Conservation (phyloP, 2,888 invertebrate species). For the Spodoptera littoralis region DNA sequence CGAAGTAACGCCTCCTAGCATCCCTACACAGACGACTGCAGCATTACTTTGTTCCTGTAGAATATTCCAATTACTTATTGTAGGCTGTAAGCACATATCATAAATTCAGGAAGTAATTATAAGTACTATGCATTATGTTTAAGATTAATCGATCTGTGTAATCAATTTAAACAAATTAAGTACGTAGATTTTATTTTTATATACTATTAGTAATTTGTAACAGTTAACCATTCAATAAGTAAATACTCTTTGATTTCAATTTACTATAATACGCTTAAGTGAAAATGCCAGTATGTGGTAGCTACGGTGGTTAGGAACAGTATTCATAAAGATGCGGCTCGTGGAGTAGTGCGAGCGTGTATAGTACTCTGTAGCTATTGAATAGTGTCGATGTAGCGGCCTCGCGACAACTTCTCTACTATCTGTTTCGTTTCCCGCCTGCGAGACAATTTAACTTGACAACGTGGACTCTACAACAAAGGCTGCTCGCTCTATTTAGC, state of each 20-base stretch:
- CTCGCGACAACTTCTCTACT: constrained; percentile 83
- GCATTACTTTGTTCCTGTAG: constrained; percentile 3
- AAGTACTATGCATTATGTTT: no score
- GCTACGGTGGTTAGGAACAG: constrained; percentile 36
- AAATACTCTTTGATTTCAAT: not conserved
- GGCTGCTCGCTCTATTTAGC: constrained; percentile 82
- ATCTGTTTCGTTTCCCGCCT: constrained; percentile 86
- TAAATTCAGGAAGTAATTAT: no score
- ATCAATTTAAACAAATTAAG: no score
- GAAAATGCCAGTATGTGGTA: constrained; percentile 19
- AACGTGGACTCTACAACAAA: constrained; percentile 83
- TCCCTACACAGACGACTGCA: no score
- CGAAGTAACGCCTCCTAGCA: no score
- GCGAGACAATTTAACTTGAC: constrained; percentile 88
- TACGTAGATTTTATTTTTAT: no score
- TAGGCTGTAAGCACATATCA: no score
- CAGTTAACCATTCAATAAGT: no score
- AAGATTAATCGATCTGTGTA: no score
- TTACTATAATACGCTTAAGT: not conserved
- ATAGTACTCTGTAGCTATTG: constrained; percentile 67
- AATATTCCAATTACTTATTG: no score
- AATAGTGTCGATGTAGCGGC: constrained; percentile 82
- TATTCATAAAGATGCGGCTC: constrained; percentile 44
- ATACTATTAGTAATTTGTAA: no score
- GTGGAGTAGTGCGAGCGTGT: constrained; percentile 39